phyloP scores from a whole-genome alignment of 2,888 invertebrate genomes.

The Heliconius aoede region DNA sequence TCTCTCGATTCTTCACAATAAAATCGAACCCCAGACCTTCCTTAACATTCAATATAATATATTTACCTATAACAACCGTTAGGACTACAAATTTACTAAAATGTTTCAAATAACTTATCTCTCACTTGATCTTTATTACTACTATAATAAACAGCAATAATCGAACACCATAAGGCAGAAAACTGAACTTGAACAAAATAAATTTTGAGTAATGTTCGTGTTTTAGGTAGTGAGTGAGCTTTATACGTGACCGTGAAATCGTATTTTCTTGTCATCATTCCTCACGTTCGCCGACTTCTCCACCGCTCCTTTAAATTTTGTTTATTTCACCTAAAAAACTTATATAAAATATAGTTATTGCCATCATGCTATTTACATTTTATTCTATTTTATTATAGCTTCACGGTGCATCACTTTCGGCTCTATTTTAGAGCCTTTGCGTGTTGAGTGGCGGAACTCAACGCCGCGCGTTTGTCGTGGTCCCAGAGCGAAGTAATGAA shows the following conservation, averaged over 20 bases:
- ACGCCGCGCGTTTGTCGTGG: too few species aligned
- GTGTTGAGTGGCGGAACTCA: too few species aligned
- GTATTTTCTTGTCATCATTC: constrained; percentile 20
- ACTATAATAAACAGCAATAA: background rate
- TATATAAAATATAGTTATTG: background rate
- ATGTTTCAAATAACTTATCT: background rate
- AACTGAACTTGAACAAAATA: constrained; percentile 14
- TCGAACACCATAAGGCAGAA: background rate
- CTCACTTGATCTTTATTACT: background rate
- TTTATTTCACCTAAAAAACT: background rate
- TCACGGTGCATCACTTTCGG: too few species aligned
- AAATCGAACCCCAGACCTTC: background rate
- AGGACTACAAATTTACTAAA: background rate
- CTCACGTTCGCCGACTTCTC: background rate
- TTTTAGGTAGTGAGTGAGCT: constrained; percentile 5
- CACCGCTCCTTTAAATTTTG: constrained; percentile 2
- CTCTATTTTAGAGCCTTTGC: too few species aligned
- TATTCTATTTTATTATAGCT: too few species aligned
- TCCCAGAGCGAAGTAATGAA: too few species aligned
- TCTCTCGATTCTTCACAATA: too few species aligned
- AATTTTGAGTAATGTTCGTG: constrained; percentile 7
- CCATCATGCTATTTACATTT: background rate
- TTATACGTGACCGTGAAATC: constrained; percentile 1
- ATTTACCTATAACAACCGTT: background rate
- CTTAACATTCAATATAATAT: too few species aligned